Evolutionary conservation across 92 coral and sea anemone species (phyloP), one percentile per base, ranked within the genome.

Genomic region (Actinostola sp.): DNA sequence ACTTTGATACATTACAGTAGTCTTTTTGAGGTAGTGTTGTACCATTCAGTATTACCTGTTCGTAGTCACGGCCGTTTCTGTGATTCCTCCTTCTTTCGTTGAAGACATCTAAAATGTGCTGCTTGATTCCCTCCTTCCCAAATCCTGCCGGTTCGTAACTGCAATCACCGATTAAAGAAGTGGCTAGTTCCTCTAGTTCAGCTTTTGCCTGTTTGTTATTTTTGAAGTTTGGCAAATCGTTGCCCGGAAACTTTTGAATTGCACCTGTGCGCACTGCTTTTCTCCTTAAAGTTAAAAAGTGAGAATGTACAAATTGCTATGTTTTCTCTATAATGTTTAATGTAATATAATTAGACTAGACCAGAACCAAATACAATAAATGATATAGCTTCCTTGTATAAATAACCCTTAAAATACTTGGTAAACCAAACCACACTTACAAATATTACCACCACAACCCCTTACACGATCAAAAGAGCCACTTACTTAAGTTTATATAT

Each of bases 61-160:
- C 51, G 64, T 83, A 77, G 60, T 83, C 80, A 24, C 79, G 73
- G 29, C 88, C 83, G 4, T 70, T 83, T 38, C 83, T 21, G 24
- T 67, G 70, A 42, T 29, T 43, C 50, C 84, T 17, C 34, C 84
- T 53, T 2, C 80, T 19, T 51, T 77, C 80, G n/a, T 83, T 77
- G 41, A 83, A 2, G 4, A 83, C 65, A 23, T 83, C 88, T 0
- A 83, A 10, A 6, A 83, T 70, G 63, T 83, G 88, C n/a, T 70
- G 83, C 70, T 57, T 39, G 21, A 83, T 83, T 14, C 66, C 75
- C 20, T 20, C 70, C 32, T 65, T 62, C n/a, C 48, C 28, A 63
- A 83, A 83, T n/a, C 88, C 78, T n/a, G 71, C 64, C 15, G 74
- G 49, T 17, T 61, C 75, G 56, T 77, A 67, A 23, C 29, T 41